These are phyloP conservation scores for Oryzias dopingdopingensis DNA, from an alignment of 2,797 vertebrate species.

Conservation along the genomic window DNA sequence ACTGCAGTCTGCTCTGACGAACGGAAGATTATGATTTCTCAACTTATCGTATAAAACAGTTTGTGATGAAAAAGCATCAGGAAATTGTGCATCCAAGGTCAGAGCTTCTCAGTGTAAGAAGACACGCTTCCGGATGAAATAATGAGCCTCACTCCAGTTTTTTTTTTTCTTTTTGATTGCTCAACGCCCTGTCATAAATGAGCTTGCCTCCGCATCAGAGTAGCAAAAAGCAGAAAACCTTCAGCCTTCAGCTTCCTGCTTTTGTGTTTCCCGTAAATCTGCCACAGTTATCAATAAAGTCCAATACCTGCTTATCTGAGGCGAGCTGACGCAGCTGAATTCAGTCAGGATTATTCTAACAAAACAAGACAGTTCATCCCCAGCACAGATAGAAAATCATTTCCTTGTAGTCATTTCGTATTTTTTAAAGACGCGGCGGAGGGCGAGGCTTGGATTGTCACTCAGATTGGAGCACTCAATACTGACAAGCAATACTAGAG, in stretches of 20 bases:
- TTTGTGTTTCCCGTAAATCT: constrained; percentile 39
- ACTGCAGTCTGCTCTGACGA: constrained; percentile 43
- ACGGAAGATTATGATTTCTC: constrained; percentile 57
- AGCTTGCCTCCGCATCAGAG: constrained; percentile 41
- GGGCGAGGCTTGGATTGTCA: constrained; percentile 38
- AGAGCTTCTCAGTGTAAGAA: constrained; percentile 38
- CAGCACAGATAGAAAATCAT: constrained; percentile 34
- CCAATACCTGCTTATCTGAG: constrained; percentile 40
- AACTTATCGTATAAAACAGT: constrained; percentile 39
- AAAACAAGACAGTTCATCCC: constrained; percentile 33
- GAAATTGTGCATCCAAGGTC: constrained; percentile 55
- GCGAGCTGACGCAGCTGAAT: constrained; percentile 44
- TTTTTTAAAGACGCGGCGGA: constrained; percentile 39
- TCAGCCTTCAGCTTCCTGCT: constrained; percentile 18
- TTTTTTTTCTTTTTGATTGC: constrained; percentile 29
- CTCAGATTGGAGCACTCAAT: constrained; percentile 37
- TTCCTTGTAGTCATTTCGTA: constrained; percentile 43
- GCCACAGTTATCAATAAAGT: constrained; percentile 39
- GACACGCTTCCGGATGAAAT: constrained; percentile 40
- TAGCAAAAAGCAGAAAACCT: constrained; percentile 25
- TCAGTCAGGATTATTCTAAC: constrained; percentile 43
- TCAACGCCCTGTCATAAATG: constrained; percentile 40
- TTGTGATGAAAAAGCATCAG: constrained; percentile 47
- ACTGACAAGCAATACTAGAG: constrained; percentile 32
- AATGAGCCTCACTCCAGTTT: constrained; percentile 25